Conservation (phyloP, 2,797 vertebrate genomes). For the Hephaestus fuliginosus region DNA sequence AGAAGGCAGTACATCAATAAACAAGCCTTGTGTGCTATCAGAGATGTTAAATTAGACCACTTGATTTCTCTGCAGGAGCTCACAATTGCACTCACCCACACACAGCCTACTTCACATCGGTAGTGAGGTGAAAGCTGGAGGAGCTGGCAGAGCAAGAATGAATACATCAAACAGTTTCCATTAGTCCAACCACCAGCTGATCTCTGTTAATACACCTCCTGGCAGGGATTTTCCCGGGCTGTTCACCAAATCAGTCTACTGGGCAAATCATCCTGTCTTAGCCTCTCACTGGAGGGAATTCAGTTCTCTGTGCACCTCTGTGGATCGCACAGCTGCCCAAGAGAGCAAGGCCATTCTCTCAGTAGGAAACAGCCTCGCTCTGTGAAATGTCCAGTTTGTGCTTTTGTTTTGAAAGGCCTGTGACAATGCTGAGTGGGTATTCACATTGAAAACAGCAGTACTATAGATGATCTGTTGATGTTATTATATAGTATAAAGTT, state of each 20-base stretch:
- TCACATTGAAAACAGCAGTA: not conserved
- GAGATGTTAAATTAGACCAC: conserved; percentile 39
- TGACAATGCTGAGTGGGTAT: not conserved
- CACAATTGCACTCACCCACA: conserved; percentile 18
- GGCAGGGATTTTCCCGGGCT: conserved; percentile 16
- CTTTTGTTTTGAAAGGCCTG: not conserved
- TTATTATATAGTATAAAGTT: not conserved
- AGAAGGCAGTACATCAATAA: conserved; percentile 37
- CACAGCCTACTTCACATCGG: conserved; percentile 19
- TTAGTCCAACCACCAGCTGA: conserved; percentile 64
- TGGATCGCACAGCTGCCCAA: not conserved
- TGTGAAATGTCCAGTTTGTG: not conserved
- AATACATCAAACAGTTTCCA: conserved; percentile 63
- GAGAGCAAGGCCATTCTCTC: not conserved
- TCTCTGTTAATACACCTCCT: conserved; percentile 30
- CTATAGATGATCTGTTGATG: not conserved
- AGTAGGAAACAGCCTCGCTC: not conserved
- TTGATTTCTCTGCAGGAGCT: conserved; percentile 55
- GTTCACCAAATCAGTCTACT: not conserved
- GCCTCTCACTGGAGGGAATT: not conserved
- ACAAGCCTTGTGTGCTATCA: not conserved
- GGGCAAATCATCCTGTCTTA: not conserved
- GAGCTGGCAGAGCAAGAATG: conserved; percentile 31
- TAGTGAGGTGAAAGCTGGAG: conserved; percentile 30
- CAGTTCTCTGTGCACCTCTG: not conserved